phyloP scores from a whole-genome alignment of 2,888 invertebrate genomes.

The Drosophila anceps region DNA sequence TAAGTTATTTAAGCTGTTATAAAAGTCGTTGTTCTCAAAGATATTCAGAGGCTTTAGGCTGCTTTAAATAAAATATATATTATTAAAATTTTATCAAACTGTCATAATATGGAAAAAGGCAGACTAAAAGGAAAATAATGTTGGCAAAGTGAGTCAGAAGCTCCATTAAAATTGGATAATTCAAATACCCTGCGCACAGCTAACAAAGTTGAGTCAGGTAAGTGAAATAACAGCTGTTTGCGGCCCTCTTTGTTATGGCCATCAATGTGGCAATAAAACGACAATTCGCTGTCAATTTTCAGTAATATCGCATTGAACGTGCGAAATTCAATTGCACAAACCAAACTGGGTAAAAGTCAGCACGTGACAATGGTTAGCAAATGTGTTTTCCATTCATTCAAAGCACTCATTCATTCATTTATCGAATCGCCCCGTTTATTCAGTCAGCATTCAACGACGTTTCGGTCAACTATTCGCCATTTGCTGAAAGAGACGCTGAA shows the following conservation, averaged over 20 bases:
- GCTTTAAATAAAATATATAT: not conserved
- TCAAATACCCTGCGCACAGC: not conserved
- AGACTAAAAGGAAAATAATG: not conserved
- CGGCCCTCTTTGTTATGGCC: not conserved
- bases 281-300: slow-evolving; percentile 34
- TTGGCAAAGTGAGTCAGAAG: not conserved
- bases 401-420: slow-evolving; percentile 30
- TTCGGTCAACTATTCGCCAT: slow-evolving; percentile 23
- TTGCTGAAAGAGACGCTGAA: slow-evolving; percentile 17
- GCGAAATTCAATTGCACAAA: slow-evolving; percentile 44
- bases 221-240: slow-evolving; percentile 14
- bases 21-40: too few species aligned
- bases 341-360: slow-evolving; percentile 52
- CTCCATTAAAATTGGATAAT: not conserved
- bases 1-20: too few species aligned
- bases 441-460: slow-evolving; percentile 15
- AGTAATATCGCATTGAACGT: slow-evolving; percentile 31
- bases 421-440: slow-evolving; percentile 16
- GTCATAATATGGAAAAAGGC: not conserved
- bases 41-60: too few species aligned
- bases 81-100: not conserved
- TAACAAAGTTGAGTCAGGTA: not conserved
- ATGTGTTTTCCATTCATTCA: slow-evolving; percentile 60
- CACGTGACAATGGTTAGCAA: slow-evolving; percentile 71
- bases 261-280: slow-evolving; percentile 5